Percentiles rank a stretch among this genome's conserved stretches.
Evolutionary conservation across 2,113 vertebrate genomes (phyloP).

Genomic region (Fulmarus glacialis): DNA sequence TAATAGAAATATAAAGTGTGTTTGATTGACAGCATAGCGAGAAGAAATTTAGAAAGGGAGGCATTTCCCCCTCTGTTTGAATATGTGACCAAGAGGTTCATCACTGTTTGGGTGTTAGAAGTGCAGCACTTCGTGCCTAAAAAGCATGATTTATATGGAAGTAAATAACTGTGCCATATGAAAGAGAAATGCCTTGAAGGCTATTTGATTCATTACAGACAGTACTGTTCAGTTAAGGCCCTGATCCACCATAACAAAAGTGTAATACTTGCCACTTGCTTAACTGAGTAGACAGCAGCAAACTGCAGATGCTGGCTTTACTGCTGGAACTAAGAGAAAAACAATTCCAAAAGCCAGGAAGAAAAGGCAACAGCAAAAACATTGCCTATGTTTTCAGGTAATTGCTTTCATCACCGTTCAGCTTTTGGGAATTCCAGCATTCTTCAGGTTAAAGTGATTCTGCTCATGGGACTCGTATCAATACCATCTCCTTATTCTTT

Average conservation of each 20-base stretch:
- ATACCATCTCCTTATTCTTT: not conserved
- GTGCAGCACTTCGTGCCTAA: not conserved
- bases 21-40: not conserved
- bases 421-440: not conserved
- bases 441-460: not conserved
- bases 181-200: not conserved
- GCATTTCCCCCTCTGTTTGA: not conserved
- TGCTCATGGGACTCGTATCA: not conserved
- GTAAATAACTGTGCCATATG: not conserved
- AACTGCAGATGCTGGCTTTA: not conserved
- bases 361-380: not conserved
- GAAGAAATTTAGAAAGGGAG: not conserved
- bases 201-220: not conserved
- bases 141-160: not conserved
- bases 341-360: not conserved
- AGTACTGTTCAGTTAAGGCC: not conserved
- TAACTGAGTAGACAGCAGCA: not conserved
- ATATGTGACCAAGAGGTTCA: not conserved
- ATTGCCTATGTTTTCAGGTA: not conserved
- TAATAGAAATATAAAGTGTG: not conserved
- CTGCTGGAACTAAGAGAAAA: not conserved
- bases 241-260: not conserved
- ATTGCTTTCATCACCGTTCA: not conserved
- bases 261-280: not conserved
- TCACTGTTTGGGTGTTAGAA: not conserved